Evolutionary conservation across 1,140 invertebrate genomes (phyloP).

Genomic region (Antheraea pernyi): DNA sequence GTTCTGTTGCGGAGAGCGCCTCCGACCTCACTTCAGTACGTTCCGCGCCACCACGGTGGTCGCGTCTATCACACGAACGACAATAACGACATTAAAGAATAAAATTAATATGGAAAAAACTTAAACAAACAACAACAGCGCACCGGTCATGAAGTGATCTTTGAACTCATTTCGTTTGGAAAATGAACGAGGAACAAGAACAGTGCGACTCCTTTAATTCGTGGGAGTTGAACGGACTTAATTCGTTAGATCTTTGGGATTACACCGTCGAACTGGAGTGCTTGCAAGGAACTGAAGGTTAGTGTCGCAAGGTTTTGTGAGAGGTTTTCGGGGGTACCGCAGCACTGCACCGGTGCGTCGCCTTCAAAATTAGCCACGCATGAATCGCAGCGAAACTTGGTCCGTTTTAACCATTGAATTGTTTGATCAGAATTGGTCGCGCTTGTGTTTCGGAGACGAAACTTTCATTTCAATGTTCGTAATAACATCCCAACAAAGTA

Average conservation of each 20-base stretch:
- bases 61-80: constrained; percentile 36
- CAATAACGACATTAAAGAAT: constrained; percentile 25
- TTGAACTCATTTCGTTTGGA: constrained; percentile 31
- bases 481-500: not conserved
- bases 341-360: constrained; percentile 31
- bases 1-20: constrained; percentile 28
- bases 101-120: constrained; percentile 40
- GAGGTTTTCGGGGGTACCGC: constrained; percentile 33
- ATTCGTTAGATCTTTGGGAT: constrained; percentile 89
- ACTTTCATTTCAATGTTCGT: not conserved
- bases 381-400: constrained; percentile 37
- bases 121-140: constrained; percentile 22
- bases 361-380: constrained; percentile 39
- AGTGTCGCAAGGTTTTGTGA: constrained; percentile 62
- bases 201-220: constrained; percentile 70
- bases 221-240: constrained; percentile 80
- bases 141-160: constrained; percentile 48
- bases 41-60: constrained; percentile 48
- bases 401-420: constrained; percentile 32
- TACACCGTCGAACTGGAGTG: constrained; percentile 90
- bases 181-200: constrained; percentile 68
- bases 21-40: constrained; percentile 44
- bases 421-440: constrained; percentile 14
- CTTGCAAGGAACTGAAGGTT: constrained; percentile 86
- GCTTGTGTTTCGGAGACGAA: constrained; percentile 27